Conservation (phyloP, 1,140 invertebrate species). For the Zaprionus capensis region DNA sequence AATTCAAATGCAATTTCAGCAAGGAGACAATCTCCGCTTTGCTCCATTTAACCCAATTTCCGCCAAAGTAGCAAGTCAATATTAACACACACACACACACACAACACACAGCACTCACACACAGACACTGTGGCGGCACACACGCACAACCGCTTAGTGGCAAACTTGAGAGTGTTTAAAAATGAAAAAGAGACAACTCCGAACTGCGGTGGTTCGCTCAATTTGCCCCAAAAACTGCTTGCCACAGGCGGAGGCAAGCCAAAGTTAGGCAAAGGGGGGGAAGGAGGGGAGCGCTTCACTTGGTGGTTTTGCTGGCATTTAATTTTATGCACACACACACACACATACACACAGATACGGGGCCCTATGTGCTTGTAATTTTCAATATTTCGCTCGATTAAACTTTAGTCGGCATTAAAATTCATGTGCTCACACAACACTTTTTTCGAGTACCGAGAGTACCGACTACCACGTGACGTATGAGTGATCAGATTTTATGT, state of each 20-base stretch:
- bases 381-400: constrained; percentile 59
- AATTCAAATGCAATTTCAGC: constrained; percentile 66
- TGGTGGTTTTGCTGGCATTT: constrained; percentile 38
- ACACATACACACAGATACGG: not conserved
- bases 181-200: constrained; percentile 32
- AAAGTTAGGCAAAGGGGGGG: not conserved
- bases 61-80: constrained; percentile 65
- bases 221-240: constrained; percentile 41
- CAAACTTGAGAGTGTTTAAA: constrained; percentile 40
- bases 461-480: constrained; percentile 9
- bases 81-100: constrained; percentile 51
- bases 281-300: not conserved
- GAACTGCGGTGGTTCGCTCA: constrained; percentile 40
- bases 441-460: not conserved
- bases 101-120: constrained; percentile 1
- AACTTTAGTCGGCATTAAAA: constrained; percentile 40
- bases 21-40: constrained; percentile 59
- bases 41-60: constrained; percentile 67
- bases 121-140: constrained; percentile 13
- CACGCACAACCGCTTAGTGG: constrained; percentile 21
- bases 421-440: constrained; percentile 20
- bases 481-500: constrained; percentile 24
- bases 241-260: not conserved
- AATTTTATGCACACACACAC: constrained; percentile 51
- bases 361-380: constrained; percentile 30